Base-by-base conservation (phyloP, 1,140 invertebrate genomes). In the Chironomus tepperi region DNA sequence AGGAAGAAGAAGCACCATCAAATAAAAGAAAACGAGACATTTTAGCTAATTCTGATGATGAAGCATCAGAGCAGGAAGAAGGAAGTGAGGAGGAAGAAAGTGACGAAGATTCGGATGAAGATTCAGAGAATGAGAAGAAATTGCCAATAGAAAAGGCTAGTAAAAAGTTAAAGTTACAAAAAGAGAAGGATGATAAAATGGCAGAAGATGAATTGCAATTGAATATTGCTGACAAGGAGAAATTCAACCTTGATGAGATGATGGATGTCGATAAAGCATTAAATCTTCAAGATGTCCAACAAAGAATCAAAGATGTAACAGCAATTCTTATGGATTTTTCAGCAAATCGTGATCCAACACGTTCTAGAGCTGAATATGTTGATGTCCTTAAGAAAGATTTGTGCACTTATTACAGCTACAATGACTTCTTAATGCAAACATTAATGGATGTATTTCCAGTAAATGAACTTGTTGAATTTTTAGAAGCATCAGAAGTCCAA, bases 331-430 rank as follows among this genome's bases (percentile, higher is more conserved):
- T 90, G 12, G 95, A 99, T 84, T 99, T 99, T 79, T 93, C 89
- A 76, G 89, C 87, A 74, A 84, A 93, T 74, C 87, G 92, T 75
- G 89, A 97, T 80, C 81, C 87, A 24, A 89, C 88, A 42, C 91
- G 90, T 78, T 88, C 89, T 34, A 85, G 96, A 72, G 84, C 86
- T 73, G 96, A 98, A 75, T 99, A 99, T 80, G 82, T 92, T 0
- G 85, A 89, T 0, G 83, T 96, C 8, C 84, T 99, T 19, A 85
- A 86, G 73, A 88, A 88, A 77, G 97, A 99, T 85, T 84, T 98
- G 12, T 98, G 96, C 79, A 85, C 87, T n/a, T 98, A 98, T 83
- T 99, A 98, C 83, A 95, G 93, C 79, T 99, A 99, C 79, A 99
- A 99, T 85, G 89, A 93, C 75, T 99, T 94, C 83, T 83, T 99